phyloP scores from a whole-genome alignment of 2,888 invertebrate species.

The Himalopsyche tibetana region DNA sequence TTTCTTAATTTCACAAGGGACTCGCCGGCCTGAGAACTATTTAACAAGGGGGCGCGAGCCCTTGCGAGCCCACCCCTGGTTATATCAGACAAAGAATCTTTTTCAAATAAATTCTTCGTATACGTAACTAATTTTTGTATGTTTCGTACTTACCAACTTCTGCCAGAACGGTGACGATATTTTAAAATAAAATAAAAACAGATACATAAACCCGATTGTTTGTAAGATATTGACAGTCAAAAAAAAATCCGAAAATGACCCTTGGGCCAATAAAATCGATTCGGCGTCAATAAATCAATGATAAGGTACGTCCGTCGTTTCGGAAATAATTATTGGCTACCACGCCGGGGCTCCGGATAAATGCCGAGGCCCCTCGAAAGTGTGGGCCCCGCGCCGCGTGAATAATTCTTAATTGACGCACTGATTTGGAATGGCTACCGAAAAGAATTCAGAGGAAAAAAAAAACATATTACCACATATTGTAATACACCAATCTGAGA shows the following conservation, averaged over 20 bases:
- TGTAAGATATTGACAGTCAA: neutral
- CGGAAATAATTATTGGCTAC: conserved; percentile 16
- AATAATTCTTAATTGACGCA: conserved; percentile 56
- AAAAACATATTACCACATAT: conserved; percentile 49
- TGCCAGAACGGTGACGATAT: no score
- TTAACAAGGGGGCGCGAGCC: no score
- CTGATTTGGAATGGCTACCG: conserved; percentile 55
- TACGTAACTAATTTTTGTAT: no score
- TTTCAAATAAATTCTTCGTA: no score
- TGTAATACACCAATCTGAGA: conserved; percentile 2
- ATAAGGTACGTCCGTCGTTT: neutral
- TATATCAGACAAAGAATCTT: no score
- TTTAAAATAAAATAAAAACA: no score
- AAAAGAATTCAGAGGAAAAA: conserved; percentile 45
- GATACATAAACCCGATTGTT: no score
- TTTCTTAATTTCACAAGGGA: no score
- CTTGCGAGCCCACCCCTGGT: no score
- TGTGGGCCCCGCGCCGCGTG: conserved; percentile 45
- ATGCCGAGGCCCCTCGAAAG: neutral
- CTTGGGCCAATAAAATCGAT: conserved; percentile 13
- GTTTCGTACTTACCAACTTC: no score
- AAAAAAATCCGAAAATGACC: neutral
- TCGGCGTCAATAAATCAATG: conserved; percentile 10
- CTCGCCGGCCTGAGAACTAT: no score
- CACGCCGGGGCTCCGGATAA: conserved; percentile 8